Evolutionary conservation across 2,888 invertebrate genomes (phyloP), one percentile per base, ranked within the genome.

Genomic region (Epinotia nisella): DNA sequence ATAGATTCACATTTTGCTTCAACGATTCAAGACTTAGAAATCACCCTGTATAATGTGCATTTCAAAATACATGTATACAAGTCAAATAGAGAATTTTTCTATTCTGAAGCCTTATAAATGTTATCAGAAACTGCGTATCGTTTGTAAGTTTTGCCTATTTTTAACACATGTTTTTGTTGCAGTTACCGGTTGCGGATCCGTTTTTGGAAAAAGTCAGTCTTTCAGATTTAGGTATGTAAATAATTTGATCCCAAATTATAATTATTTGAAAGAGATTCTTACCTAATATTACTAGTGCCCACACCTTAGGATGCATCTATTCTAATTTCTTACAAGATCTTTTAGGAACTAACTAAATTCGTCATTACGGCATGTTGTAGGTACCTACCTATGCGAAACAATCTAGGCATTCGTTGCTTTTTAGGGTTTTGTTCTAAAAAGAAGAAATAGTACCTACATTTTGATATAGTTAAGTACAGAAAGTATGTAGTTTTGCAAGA

Each of bases 131-230:
- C 29, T 5, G 5, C 1, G 7, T 29, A 29, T 29, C 1, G 7
- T 29, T 29, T 35, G 35, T 35, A 9, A 9, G 7, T 7, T 9
- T 35, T 35, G 35, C 35, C 29, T 1, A 9, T 35, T 9, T 35
- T 53, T 19, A 3, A 45, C 9, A 24, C 10, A 64, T 73, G 65
- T 77, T 82, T 80, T 81, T 87, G 90, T 89, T 86, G 78, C 95
- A 98, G 98, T 94, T 98, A 84, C 98, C 98, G 74, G 97, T 97
- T 68, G 98, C 97, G 66, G 98, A 98, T 93, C 98, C 98, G 61
- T 98, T 98, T 93, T 90, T 98, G 93, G 98, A 98, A 90, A 98
- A 98, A 95, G 96, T 91, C 81, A 91, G 85, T 77, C 87, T 89
- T 64, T 89, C 91, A 5, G 92, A 92, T 79, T 85, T 92, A 79